Base-by-base conservation (phyloP, 1,140 invertebrate species). In the Phymastichus coffea region DNA sequence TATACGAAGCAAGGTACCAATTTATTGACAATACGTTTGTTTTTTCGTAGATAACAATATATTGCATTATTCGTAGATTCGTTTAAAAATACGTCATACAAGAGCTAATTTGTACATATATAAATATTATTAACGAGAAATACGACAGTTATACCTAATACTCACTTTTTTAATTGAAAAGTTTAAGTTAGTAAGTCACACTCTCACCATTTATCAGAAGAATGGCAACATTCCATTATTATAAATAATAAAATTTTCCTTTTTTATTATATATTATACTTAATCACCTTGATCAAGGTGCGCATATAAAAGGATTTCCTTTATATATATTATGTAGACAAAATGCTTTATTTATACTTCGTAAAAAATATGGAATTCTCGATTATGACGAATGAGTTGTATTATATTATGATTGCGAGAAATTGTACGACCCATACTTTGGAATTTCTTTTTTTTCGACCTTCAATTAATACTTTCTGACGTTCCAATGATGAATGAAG, bases 31-130 rank as follows among this genome's bases (percentile, higher is more conserved):
- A 20, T 53, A 14, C 47, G 12, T 51, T 33, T 33, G 28, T 40
- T 23, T 38, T 41, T 54, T 41, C 30, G 7, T 30, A 38, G 8
- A 48, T 60, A 60, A 54, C 51, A 54, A 54, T 47, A 44, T 52
- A 41, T 37, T 25, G 28, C 28, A 54, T 40, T 58, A 58, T 44
- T 54, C 30, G 40, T 54, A 54, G 52, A 52, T 23, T 26, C 53
- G n/a, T 49, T 57, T 43, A 60, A 56, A 56, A 60, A 53, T 60
- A 60, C 58, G 52, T 23, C 15, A 48, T 54, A 40, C 51, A 54
- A 60, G 33, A 38, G 25, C 51, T 60, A 54, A 54, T 58, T 60
- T 60, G 58, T 60, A 60, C 58, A 60, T 60, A 60, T 51, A 48
- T 60, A 54, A 54, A 60, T 48, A 60, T 60, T 23, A 41, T 60